Evolutionary conservation across 1,140 invertebrate species (phyloP), one percentile per base, ranked within the genome.

Genomic region (Drosophila santomea): DNA sequence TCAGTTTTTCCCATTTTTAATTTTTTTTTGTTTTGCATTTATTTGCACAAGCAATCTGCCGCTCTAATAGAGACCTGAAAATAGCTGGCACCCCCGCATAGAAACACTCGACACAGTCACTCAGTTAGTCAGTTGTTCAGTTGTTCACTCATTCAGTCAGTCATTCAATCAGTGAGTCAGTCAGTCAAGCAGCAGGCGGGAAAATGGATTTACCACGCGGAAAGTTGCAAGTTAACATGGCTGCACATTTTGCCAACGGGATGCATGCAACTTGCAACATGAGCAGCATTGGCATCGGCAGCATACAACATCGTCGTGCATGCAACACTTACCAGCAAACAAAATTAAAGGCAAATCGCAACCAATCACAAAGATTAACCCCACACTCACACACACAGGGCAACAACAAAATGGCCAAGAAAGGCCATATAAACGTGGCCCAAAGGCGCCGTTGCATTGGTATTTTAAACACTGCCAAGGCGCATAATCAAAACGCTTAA

Each of bases 401-500:
- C 50, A 48, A 50, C 63, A 68, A 71, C 55, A 78, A 67, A 78
- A 78, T 66, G 61, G 71, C 44, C 28, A 63, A 61, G 23, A 12
- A 63, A 61, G 23, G 10, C 41, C 61, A 60, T 20, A 36, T 50
- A 72, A 71, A 72, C 52, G 52, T 72, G 68, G 66, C 66, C 78
- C 72, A 62, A 56, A 88, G 78, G 80, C 76, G 80, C 80, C 74
- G 43, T 78, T 89, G 68, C 85, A 80, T 84, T 90, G 85, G 85
- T 89, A 89, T 89, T 89, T 89, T 89, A 89, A 89, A 84, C 85
- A 89, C 85, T 89, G 80, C 77, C 84, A 80, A 60, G 80, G 84
- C 84, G 74, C 84, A 89, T 89, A 89, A 89, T 89, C 84, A 89
- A 89, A 89, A 78, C 85, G 84, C 84, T 89, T 89, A 89, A 89